phyloP scores from a whole-genome alignment of 2,113 vertebrate genomes.

The Halichoerus grypus region DNA sequence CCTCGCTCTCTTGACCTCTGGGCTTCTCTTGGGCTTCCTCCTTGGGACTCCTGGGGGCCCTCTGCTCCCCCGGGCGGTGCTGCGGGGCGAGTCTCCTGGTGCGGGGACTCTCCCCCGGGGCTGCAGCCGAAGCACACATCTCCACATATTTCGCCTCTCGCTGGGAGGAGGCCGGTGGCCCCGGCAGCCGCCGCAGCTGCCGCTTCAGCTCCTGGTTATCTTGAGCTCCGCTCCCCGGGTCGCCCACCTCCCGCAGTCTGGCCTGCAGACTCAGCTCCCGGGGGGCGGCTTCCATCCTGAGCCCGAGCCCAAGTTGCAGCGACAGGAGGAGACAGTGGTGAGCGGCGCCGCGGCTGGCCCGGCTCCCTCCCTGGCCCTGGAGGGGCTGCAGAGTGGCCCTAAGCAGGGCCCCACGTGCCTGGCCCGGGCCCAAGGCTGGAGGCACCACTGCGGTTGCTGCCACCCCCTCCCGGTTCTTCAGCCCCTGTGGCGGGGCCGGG shows the following conservation, averaged over 20 bases:
- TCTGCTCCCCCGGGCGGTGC: slow-evolving; percentile 56
- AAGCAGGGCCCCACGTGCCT: slow-evolving; percentile 64
- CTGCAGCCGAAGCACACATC: slow-evolving; percentile 71
- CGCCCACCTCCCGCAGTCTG: slow-evolving; percentile 61
- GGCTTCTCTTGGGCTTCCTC: slow-evolving; percentile 41
- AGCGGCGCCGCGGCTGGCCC: slow-evolving; percentile 4
- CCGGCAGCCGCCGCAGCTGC: slow-evolving; percentile 62
- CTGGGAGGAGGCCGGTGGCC: slow-evolving; percentile 45
- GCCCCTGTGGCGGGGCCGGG: slow-evolving; percentile 53
- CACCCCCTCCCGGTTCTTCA: slow-evolving; percentile 75
- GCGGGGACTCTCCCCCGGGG: slow-evolving; percentile 52
- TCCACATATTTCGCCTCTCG: slow-evolving; percentile 83
- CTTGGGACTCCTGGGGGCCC: not conserved
- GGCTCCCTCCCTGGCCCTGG: slow-evolving; percentile 84
- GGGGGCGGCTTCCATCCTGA: slow-evolving; percentile 78
- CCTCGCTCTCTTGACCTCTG: not conserved
- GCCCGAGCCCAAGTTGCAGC: slow-evolving; percentile 24
- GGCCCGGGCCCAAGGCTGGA: slow-evolving; percentile 34
- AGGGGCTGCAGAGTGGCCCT: slow-evolving; percentile 75
- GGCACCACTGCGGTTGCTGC: not conserved
- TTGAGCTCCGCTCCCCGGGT: slow-evolving; percentile 63
- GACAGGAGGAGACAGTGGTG: slow-evolving; percentile 57
- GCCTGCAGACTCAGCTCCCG: slow-evolving; percentile 61
- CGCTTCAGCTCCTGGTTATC: slow-evolving; percentile 37
- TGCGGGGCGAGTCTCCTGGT: slow-evolving; percentile 80